Base-by-base conservation (phyloP, 1,140 invertebrate genomes). In the Anastrepha obliqua region DNA sequence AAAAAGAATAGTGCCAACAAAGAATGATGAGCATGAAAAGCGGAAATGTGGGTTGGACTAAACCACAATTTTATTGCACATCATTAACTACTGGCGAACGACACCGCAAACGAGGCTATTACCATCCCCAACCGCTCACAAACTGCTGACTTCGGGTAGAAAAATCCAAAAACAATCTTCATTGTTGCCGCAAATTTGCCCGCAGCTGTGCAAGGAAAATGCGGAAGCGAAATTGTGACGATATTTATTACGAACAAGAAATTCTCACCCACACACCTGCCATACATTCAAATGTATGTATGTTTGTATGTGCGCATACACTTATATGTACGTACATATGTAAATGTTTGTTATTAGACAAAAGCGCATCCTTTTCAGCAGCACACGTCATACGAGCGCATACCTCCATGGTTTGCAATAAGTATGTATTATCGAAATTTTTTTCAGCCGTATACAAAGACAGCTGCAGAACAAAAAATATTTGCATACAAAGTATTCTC, bases 51-150 rank as follows among this genome's bases (percentile, higher is more conserved):
- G 74, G 74, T 47, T 47, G n/a, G 74, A 47, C 74, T 51, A 47
- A 81, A 81, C 47, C 74, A n/a, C 74, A 81, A 4, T 81, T 81
- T 81, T 81, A 81, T 81, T 55, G 74, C 74, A 51, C 74, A 81
- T n/a, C 47, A 81, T 81, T 81, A 81, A 55, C n/a, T 20, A 29
- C 74, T 55, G 67, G 7, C 17, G 13, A 47, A 74, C 13, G 42
- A 0, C 39, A 74, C 67, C 64, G 11, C 29, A 67, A 67, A 39
- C 64, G 11, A 39, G 60, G 11, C 8, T 64, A 64, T 58, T 8
- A 58, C 55, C 55, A 64, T n/a, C 60, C 60, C 64, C 64, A 67
- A 9, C 5, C 17, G 44, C 8, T 8, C 47, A 78, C 17, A 70
- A 42, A 7, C 29, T 67, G 29, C 13, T 20, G 9, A 47, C 67